A percentile compares a stretch with the other conserved stretches of the same genome.
phyloP scores from a whole-genome alignment of 1,140 invertebrate species.

The Pseudobourletiella spinata region DNA sequence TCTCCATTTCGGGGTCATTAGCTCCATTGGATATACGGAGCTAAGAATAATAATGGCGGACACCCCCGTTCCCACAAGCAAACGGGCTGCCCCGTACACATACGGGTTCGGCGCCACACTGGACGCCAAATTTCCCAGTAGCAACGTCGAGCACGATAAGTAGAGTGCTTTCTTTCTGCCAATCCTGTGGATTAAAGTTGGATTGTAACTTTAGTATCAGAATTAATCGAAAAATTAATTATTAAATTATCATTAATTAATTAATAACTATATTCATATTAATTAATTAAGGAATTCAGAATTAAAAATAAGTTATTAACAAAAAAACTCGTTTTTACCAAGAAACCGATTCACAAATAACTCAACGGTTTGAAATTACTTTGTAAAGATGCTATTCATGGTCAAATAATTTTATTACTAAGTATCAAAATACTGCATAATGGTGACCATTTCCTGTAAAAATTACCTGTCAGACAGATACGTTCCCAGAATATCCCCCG shows the following conservation, averaged over 20 bases:
- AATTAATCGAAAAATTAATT: background rate
- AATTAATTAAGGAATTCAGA: background rate
- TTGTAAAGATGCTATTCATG: no score
- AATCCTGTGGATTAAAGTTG: background rate
- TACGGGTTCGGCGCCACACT: background rate
- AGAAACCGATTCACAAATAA: no score
- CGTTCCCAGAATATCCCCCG: constrained; percentile 7
- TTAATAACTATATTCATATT: background rate
- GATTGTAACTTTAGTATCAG: background rate
- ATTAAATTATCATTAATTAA: background rate
- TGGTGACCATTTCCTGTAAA: no score
- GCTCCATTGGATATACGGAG: constrained; percentile 9
- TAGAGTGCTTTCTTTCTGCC: constrained; percentile 10
- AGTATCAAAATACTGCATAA: no score
- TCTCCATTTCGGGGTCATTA: constrained; percentile 11
- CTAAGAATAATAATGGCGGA: constrained; percentile 5
- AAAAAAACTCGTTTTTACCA: no score
- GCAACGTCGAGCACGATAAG: background rate
- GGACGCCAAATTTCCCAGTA: background rate
- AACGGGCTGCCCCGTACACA: constrained; percentile 1
- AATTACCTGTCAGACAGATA: background rate
- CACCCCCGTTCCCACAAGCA: constrained; percentile 9
- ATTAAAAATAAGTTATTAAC: background rate
- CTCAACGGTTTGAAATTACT: no score
- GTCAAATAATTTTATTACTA: no score